Evolutionary conservation across 2,113 vertebrate genomes (phyloP), one percentile per base, ranked within the genome.

Genomic region (Stigmatopora argus): DNA sequence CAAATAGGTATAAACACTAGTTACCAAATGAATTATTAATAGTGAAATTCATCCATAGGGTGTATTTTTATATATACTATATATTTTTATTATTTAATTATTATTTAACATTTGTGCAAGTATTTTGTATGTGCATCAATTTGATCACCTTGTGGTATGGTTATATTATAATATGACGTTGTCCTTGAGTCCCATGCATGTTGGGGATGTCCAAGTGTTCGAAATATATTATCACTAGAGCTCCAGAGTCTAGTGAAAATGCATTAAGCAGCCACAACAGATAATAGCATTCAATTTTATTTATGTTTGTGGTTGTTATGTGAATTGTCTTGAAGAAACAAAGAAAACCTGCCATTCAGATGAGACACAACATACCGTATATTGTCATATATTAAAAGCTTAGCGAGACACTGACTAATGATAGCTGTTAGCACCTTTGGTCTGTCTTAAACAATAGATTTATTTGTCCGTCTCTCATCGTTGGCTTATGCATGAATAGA

Each of bases 121-220:
- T 62, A 41, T 41, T 41, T 41, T 41, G 38, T 41, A 67, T 62
- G 65, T 52, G 31, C 0, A 8, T 47, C 46, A 56, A 75, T 72
- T 71, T 53, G 60, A 62, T 65, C 46, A 60, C 47, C 45, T 34
- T 67, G 62, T 75, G 71, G 31, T 38, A 70, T 64, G 55, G 53
- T 71, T 61, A 19, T 61, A 19, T 19, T 18, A 41, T 17, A 58
- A 56, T 12, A 56, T 19, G 35, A 60, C n/a, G 35, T 60, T 45
- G 47, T 58, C 14, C 61, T 70, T 18, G n/a, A 15, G 64, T 71
- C 70, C 62, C 60, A 69, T 86, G 83, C 81, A 85, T 85, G 83
- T 80, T 34, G 41, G 68, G 47, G 67, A 79, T 65, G 55, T 61
- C n/a, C 35, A 46, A 66, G 68, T 79, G 67, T 77, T 77, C 11